Evolutionary conservation across 2,888 invertebrate genomes (phyloP).

Genomic region (Yponomeuta evonymella): DNA sequence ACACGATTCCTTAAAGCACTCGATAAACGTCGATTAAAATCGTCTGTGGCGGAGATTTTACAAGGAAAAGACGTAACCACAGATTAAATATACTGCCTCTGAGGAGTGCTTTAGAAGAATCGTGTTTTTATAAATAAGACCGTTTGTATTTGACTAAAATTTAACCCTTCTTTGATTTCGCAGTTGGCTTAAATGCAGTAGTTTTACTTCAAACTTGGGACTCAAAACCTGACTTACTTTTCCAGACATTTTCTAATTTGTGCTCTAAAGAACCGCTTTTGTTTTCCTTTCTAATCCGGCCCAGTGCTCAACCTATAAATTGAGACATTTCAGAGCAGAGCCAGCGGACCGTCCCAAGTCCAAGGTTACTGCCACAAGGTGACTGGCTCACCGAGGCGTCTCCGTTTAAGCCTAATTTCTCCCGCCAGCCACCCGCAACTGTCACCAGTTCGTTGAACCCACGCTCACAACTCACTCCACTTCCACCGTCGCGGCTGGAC

Average conservation of each 20-base stretch:
- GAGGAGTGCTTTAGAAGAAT: too few species aligned
- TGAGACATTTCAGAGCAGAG: not conserved
- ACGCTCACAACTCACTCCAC: not conserved
- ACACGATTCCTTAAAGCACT: too few species aligned
- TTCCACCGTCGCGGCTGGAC: not conserved
- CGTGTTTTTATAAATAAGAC: too few species aligned
- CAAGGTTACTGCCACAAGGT: not conserved
- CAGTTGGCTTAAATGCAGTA: too few species aligned
- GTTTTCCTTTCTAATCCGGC: not conserved
- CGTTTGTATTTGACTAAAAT: too few species aligned
- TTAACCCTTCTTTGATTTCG: too few species aligned
- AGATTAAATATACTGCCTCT: too few species aligned
- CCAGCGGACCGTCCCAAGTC: not conserved
- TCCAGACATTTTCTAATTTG: not conserved
- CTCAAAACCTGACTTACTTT: not conserved
- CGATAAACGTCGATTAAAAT: too few species aligned
- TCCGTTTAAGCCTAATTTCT: not conserved
- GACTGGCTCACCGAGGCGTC: not conserved
- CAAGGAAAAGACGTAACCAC: too few species aligned
- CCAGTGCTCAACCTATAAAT: not conserved
- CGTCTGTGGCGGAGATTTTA: too few species aligned
- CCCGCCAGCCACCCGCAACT: not conserved
- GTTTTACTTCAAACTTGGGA: too few species aligned
- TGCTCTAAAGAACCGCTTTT: not conserved
- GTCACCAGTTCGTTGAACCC: constrained; percentile 4